Evolutionary conservation across 2,113 vertebrate genomes (phyloP).

Genomic region (Sinocyclocheilus maitianheensis): DNA sequence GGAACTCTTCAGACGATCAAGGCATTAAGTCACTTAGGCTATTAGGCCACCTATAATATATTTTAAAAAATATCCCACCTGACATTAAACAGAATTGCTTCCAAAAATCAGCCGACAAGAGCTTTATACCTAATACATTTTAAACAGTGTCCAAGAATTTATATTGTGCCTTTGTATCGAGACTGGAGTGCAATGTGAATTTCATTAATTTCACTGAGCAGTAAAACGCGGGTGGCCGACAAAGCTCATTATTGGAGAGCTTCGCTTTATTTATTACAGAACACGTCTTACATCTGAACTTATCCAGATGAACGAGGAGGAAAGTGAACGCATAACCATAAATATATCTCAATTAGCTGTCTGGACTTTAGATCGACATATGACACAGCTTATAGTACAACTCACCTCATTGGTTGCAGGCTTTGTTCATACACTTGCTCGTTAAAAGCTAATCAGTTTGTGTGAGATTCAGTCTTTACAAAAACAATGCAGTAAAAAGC

Average conservation of each 20-base stretch:
- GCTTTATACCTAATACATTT: conserved; percentile 61
- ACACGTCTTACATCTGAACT: conserved; percentile 63
- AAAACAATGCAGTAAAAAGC: background rate
- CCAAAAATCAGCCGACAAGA: conserved; percentile 43
- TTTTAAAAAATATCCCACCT: background rate
- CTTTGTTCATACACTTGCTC: background rate
- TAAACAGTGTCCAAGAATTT: conserved; percentile 58
- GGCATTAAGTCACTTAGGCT: background rate
- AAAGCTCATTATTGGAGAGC: conserved; percentile 67
- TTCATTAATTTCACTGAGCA: conserved; percentile 75
- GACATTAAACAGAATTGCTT: background rate
- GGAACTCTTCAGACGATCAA: too few species aligned
- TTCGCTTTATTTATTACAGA: conserved; percentile 66
- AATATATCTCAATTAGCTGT: conserved; percentile 8
- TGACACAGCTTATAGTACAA: background rate
- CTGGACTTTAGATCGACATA: background rate
- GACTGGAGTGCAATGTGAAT: conserved; percentile 74
- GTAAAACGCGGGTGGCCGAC: conserved; percentile 78
- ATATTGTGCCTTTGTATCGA: conserved; percentile 55
- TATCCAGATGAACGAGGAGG: conserved; percentile 55
- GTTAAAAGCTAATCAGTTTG: background rate
- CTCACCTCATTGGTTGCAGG: background rate
- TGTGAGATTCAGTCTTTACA: background rate
- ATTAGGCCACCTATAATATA: background rate
- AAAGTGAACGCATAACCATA: conserved; percentile 45